Conservation (phyloP, 92 coral and sea anemone species). For the Epizoanthus illoricatus region DNA sequence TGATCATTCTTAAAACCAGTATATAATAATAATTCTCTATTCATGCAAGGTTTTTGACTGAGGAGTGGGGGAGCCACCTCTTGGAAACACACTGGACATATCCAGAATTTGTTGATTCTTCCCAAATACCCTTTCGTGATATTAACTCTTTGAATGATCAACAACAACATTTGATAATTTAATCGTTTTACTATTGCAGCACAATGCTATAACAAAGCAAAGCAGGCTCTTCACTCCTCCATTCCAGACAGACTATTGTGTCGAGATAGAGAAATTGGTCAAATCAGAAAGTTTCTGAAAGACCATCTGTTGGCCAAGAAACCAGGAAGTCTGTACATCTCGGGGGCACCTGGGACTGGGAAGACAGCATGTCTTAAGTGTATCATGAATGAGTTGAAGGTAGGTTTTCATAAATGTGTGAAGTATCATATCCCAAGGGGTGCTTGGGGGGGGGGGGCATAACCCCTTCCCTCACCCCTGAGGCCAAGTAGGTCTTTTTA, state of each 20-base stretch:
- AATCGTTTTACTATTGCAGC: constrained; percentile 40
- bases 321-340: constrained; percentile 96
- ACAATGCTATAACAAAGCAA: constrained; percentile 74
- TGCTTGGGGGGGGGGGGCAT: too few species aligned
- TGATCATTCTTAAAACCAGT: too few species aligned
- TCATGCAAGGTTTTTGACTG: too few species aligned
- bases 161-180: background rate
- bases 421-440: background rate
- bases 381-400: constrained; percentile 81
- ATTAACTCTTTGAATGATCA: background rate
- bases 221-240: constrained; percentile 92
- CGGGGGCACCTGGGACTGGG: constrained; percentile 99
- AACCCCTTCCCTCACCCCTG: too few species aligned
- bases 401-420: background rate
- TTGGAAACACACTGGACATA: too few species aligned
- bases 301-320: constrained; percentile 65
- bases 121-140: background rate
- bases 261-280: constrained; percentile 80
- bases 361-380: constrained; percentile 95
- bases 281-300: constrained; percentile 72
- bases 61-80: too few species aligned
- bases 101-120: too few species aligned
- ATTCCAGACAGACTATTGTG: constrained; percentile 85
- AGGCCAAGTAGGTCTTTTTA: too few species aligned
- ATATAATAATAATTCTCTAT: too few species aligned